Percentiles rank a stretch among this genome's conserved stretches.
Conservation (phyloP, 2,113 vertebrate species). For the Mungos mungo region DNA sequence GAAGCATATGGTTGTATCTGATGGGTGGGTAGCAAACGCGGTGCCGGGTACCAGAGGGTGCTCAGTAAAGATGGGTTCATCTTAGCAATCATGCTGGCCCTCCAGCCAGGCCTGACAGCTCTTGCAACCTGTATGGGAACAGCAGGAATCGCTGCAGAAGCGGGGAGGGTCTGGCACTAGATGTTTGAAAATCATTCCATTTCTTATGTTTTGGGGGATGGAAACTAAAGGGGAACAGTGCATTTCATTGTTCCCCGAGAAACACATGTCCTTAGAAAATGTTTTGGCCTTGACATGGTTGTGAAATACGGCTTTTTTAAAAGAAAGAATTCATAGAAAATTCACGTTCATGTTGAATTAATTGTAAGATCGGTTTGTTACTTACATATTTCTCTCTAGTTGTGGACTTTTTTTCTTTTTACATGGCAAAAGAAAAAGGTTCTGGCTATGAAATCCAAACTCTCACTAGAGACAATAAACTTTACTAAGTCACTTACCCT, state of each 20-base stretch:
- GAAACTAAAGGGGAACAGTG: not conserved
- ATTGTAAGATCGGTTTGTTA: slow-evolving; percentile 32
- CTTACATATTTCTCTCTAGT: not conserved
- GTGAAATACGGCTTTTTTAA: not conserved
- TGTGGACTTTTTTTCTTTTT: not conserved
- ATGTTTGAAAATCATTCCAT: not conserved
- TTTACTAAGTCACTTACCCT: not conserved
- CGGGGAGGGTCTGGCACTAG: not conserved
- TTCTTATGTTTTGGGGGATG: not conserved
- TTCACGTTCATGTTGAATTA: not conserved
- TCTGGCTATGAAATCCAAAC: slow-evolving; percentile 9
- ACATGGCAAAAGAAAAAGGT: slow-evolving; percentile 8
- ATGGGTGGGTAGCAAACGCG: not conserved
- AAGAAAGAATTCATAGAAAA: slow-evolving; percentile 31
- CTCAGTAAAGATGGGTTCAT: not conserved
- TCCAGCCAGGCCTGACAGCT: not conserved
- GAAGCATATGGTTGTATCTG: not conserved
- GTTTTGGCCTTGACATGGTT: slow-evolving; percentile 20
- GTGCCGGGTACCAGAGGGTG: not conserved
- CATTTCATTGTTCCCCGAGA: not conserved
- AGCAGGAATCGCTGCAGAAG: not conserved
- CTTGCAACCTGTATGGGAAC: too few species aligned
- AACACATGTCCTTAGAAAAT: not conserved
- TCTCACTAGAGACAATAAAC: not conserved
- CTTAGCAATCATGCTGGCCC: not conserved